Base-by-base conservation (phyloP, 1,140 invertebrate species). In the Drosophila baimaii region DNA sequence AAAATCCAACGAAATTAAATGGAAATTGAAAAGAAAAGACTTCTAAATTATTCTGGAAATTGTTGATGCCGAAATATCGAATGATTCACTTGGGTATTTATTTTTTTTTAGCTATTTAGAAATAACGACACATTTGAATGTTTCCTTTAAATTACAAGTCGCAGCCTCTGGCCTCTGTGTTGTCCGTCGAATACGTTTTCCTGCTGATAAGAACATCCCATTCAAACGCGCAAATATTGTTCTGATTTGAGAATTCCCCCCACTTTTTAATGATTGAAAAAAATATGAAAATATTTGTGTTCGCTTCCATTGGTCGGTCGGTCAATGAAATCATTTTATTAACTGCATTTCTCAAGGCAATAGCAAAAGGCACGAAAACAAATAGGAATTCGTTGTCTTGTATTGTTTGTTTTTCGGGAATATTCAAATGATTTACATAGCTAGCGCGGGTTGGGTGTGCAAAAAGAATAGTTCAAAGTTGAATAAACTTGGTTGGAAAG, bases 401-500 rank as follows among this genome's bases (percentile, higher is more conserved):
- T 9, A 51, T 41, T 19, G 23, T 66, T 55, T 49, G 25, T 49
- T 31, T 37, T 43, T 59, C 29, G 33, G 43, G 25, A 79, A 58
- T 72, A 71, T 65, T 54, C 66, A 41, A 77, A 77, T 77, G 7
- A 33, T 61, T 68, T 68, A 61, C 63, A 61, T 69, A 66, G 19
- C 15, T 35, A 52, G 13, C 19, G 25, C 39, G 35, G 27, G 41
- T 12, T 23, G 43, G 54, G 23, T 21, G 21, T 41, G 31, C 51
- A 0, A 56, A 56, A 69, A 77, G 47, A 56, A 75, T 31, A 61
- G 54, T 71, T 75, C 39, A 76, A 68, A 71, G 83, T 81, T 85
- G 57, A 79, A 61, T 78, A 81, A 81, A 86, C 81, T 59, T 43
- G 43, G 52, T 29, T 61, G 66, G 49, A 79, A 79, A 79, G 63